Evolutionary conservation across 2,113 vertebrate genomes (phyloP).

Genomic region (Pteropus alecto): DNA sequence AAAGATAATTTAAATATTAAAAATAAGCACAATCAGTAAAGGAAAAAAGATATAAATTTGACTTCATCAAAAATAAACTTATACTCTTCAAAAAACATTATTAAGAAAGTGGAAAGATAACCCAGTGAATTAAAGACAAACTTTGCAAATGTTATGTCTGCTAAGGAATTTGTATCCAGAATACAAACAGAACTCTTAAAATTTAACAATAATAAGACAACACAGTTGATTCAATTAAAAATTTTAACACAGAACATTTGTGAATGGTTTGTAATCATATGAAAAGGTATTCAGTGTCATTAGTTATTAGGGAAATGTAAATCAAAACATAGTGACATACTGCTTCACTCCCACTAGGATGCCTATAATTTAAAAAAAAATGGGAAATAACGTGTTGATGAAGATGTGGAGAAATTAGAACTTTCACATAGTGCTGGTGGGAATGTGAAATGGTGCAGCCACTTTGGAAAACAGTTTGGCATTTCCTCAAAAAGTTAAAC

Average conservation of each 20-base stretch:
- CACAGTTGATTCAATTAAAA: not conserved
- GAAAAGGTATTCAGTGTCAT: not conserved
- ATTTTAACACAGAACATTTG: not conserved
- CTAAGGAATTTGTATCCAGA: not conserved
- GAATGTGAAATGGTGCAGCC: not conserved
- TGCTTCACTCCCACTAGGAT: not conserved
- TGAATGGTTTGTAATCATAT: not conserved
- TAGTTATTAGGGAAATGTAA: not conserved
- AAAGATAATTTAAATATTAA: not conserved
- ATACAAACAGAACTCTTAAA: not conserved
- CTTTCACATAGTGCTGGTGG: not conserved
- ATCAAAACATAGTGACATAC: not conserved
- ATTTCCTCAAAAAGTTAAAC: not conserved
- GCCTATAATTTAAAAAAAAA: not conserved
- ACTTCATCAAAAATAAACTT: not conserved
- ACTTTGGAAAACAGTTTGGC: not conserved
- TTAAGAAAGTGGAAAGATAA: not conserved
- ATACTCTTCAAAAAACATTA: not conserved
- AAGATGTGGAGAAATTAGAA: not conserved
- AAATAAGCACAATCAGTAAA: not conserved
- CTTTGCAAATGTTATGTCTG: not conserved
- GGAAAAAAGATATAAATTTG: not conserved
- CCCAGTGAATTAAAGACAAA: not conserved
- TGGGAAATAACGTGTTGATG: not conserved
- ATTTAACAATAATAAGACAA: not conserved